Base-by-base conservation (phyloP, 2,888 invertebrate genomes). In the Torymus texanus region DNA sequence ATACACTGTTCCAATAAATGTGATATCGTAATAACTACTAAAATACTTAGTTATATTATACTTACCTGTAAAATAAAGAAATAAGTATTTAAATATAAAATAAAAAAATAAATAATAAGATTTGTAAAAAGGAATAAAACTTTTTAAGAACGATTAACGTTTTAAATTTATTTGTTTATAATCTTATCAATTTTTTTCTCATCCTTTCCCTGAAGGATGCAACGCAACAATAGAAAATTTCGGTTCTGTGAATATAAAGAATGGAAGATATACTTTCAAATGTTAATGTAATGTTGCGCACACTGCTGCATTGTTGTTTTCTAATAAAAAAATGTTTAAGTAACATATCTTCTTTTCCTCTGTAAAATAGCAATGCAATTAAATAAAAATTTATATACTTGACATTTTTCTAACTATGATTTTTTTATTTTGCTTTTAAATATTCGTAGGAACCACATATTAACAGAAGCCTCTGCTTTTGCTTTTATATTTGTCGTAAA, bases 1-100 rank as follows among this genome's bases (percentile, higher is more conserved):
- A 87, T 97, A 93, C 85, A 91, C 92, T 82, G 85, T 94, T 76
- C 84, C 88, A 73, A 83, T 92, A 55, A 91, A 92, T 82, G 88
- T 92, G 78, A 87, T 85, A 83, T 70, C 77, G 21, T 75, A 80
- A 24, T 29, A 62, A 29, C 55, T 51, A 56, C 74, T 78, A 21
- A 66, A 67, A 53, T 16, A 75, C 41, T 24, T 63, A 58, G 24
- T n/a, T 72, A 75, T 41, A 61, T 75, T 66, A 79, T 73, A 59
- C 74, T 74, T 70, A 66, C 50, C 53, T 74, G 61, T 71, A 71
- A 75, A 67, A 66, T 66, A 66, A 59, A 12, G 13, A 14, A 74
- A 74, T 53, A 71, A 59, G 66, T 70, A 77, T 74, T 73, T 62
- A 24, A 1, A 18, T 80, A 41, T 71, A 72, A 66, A 62, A 78